phyloP scores from a whole-genome alignment of 2,113 vertebrate species.

The Aldabrachelys gigantea region DNA sequence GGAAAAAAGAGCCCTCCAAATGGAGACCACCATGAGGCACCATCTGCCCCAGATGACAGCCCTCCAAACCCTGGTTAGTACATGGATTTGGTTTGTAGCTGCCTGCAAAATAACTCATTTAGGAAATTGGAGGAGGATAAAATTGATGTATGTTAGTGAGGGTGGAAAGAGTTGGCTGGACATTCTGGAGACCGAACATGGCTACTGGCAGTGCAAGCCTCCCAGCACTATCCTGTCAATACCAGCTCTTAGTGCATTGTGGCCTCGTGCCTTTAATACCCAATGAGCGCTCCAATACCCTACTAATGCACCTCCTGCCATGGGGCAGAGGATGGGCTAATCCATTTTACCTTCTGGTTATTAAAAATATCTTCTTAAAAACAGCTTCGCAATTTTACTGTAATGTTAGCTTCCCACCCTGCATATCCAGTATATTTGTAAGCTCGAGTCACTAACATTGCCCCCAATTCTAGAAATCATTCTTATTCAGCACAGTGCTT shows the following conservation, averaged over 20 bases:
- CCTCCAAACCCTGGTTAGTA: constrained; percentile 58
- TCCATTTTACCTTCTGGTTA: not conserved
- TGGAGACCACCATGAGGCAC: constrained; percentile 52
- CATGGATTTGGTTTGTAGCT: not conserved
- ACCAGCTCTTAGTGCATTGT: not conserved
- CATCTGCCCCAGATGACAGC: not conserved
- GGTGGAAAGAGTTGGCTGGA: not conserved
- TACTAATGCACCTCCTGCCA: not conserved
- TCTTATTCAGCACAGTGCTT: not conserved
- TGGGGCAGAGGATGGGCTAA: not conserved
- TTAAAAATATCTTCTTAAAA: not conserved
- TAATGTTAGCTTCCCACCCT: not conserved
- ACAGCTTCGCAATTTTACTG: not conserved
- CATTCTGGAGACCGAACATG: rapidly evolving
- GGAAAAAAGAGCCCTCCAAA: constrained; percentile 54
- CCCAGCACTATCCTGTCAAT: not conserved
- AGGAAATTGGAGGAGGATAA: not conserved
- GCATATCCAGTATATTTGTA: not conserved
- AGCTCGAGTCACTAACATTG: not conserved
- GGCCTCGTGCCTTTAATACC: not conserved
- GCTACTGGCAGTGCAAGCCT: not conserved
- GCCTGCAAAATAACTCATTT: rapidly evolving
- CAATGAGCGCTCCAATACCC: not conserved
- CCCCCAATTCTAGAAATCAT: not conserved
- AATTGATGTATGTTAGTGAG: not conserved